Evolutionary conservation across 2,797 vertebrate genomes (phyloP), one percentile per base, ranked within the genome.

Genomic region (Microctenopoma stevenorrisi): DNA sequence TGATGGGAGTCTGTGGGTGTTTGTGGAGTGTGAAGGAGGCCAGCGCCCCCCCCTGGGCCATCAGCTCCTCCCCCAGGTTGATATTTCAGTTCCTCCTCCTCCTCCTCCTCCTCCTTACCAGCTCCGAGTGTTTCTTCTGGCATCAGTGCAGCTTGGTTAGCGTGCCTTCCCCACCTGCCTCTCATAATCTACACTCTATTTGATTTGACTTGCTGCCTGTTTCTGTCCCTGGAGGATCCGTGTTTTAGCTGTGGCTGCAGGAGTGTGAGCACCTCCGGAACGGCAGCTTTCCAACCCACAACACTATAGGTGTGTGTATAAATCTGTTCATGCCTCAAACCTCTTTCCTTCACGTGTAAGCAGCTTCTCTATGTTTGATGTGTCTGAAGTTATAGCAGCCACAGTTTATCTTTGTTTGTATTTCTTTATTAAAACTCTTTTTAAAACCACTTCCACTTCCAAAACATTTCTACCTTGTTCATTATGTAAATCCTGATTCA

Each of bases 1-100:
- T 74, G 64, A 77, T 72, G 68, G 68, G 64, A 55, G 64, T 79
- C 57, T 73, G 78, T 65, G 59, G 76, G 69, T 81, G 87, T 89
- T 86, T 84, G 52, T 72, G 74, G 48, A 62, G 46, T 66, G 69
- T 0, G 14, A 57, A 64, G 66, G 48, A 72, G 83, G 51, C 72
- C 76, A 75, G 52, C 48, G 7, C 18, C 18, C 11, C 33, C 63
- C 76, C 50, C 48, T 12, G 9, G 70, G 80, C 70, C 72, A 55
- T 35, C 58, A 44, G 33, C 77, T 67, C 48, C 83, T 76, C 78
- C 78, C 78, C 79, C 69, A 72, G 78, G 78, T 81, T 82, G 66
- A 82, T 78, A 61, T 76, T 79, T 67, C 64, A 60, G 61, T 74
- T 68, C 60, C 48, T 44, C 43, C 18, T 18, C 18, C 18, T 46